These are phyloP conservation scores for Eutolmus rufibarbis DNA, from an alignment of 2,888 invertebrate genomes.

Conservation along the genomic window DNA sequence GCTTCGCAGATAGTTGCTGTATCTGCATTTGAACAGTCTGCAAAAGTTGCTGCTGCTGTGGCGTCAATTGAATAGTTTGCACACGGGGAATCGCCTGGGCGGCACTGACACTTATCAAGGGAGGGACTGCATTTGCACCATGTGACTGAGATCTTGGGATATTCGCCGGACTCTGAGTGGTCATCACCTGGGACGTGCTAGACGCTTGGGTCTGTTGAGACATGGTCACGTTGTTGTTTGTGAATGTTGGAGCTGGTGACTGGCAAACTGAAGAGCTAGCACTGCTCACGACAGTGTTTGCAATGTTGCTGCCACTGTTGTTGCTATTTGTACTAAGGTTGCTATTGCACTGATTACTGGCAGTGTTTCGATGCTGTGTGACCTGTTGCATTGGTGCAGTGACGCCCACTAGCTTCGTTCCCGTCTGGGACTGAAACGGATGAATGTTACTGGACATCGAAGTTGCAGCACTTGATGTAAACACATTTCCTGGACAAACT, in stretches of 20 bases:
- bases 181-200: background rate
- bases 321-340: constrained; percentile 43
- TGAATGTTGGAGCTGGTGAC: background rate
- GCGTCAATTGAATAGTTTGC: constrained; percentile 76
- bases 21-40: constrained; percentile 75
- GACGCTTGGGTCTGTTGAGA: constrained; percentile 12
- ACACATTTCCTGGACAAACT: background rate
- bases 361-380: constrained; percentile 2
- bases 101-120: constrained; percentile 51
- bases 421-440: constrained; percentile 55
- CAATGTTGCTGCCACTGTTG: constrained; percentile 18
- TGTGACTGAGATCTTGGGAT: constrained; percentile 40
- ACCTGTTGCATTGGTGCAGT: constrained; percentile 62
- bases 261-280: background rate
- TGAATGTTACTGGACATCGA: constrained; percentile 52
- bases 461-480: constrained; percentile 24
- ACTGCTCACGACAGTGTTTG: background rate
- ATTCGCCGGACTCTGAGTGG: constrained; percentile 5
- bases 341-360: constrained; percentile 44
- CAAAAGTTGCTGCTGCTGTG: constrained; percentile 74
- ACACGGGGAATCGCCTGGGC: constrained; percentile 67
- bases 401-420: constrained; percentile 58
- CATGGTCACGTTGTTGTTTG: background rate
- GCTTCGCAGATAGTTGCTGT: constrained; percentile 68
- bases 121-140: constrained; percentile 50